Evolutionary conservation across 2,797 vertebrate species (phyloP).

Genomic region (Typhlichthys eigenmanni): DNA sequence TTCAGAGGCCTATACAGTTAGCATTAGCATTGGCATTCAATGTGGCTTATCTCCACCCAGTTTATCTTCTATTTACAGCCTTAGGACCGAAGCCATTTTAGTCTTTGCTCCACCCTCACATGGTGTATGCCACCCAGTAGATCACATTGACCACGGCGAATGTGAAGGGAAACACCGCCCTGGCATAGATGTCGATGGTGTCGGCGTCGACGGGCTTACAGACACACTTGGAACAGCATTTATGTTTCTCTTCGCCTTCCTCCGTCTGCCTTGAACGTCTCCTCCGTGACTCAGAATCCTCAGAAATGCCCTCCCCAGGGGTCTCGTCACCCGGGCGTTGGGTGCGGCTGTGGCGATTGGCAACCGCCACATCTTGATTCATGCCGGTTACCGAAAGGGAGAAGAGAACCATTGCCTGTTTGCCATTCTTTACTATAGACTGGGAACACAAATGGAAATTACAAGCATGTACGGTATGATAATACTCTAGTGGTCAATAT

Average conservation of each 20-base stretch:
- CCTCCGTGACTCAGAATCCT: slow-evolving; percentile 78
- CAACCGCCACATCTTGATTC: slow-evolving; percentile 87
- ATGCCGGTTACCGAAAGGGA: slow-evolving; percentile 93
- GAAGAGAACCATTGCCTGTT: slow-evolving; percentile 93
- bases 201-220: slow-evolving; percentile 95
- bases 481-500: too few species aligned
- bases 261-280: slow-evolving; percentile 63
- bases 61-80: slow-evolving; percentile 60
- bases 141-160: slow-evolving; percentile 96
- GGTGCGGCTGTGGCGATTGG: slow-evolving; percentile 78
- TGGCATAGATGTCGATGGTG: slow-evolving; percentile 95
- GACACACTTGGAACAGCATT: slow-evolving; percentile 84
- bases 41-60: slow-evolving; percentile 50
- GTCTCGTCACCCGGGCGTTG: slow-evolving; percentile 77
- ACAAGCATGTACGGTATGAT: background rate
- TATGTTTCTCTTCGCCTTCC: slow-evolving; percentile 73
- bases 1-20: slow-evolving; percentile 20
- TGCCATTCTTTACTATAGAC: slow-evolving; percentile 90
- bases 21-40: slow-evolving; percentile 43
- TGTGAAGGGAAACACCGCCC: slow-evolving; percentile 94
- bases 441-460: slow-evolving; percentile 60
- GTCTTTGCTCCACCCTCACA: slow-evolving; percentile 74
- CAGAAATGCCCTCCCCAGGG: slow-evolving; percentile 72
- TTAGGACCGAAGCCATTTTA: slow-evolving; percentile 25
- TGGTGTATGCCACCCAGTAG: slow-evolving; percentile 97